Evolutionary conservation across 37 sponge, comb jelly and placozoan species (phyloP).

Genomic region (Halisarca cf. caerulea): DNA sequence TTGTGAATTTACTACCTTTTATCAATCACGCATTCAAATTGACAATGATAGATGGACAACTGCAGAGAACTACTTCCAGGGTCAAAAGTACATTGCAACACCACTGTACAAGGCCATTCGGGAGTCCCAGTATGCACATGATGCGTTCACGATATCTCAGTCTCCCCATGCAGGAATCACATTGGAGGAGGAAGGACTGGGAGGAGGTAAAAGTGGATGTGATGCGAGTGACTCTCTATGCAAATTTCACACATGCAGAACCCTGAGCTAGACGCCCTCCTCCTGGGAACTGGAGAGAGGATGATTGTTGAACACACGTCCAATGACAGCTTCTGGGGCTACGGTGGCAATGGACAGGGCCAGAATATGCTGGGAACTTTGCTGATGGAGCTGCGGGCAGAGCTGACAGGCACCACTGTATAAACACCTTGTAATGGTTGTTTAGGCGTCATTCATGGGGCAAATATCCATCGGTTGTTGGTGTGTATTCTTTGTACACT

Average conservation of each 20-base stretch:
- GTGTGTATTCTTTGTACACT: too few relatives aligned
- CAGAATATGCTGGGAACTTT: constrained; percentile 11
- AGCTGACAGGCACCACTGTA: too few relatives aligned
- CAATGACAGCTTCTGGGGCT: constrained; percentile 24
- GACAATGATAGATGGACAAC: constrained; percentile 48
- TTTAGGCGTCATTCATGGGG: too few relatives aligned
- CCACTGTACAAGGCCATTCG: neutral
- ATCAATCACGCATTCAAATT: constrained; percentile 2
- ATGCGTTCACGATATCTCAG: neutral
- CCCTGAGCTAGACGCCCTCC: neutral
- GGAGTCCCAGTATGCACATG: neutral
- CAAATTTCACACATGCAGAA: constrained; percentile 22
- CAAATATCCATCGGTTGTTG: too few relatives aligned
- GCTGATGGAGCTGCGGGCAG: neutral
- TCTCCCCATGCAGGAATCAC: neutral
- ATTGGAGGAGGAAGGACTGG: constrained; percentile 5
- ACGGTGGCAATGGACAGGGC: constrained; percentile 11
- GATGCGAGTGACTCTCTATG: neutral
- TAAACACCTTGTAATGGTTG: too few relatives aligned
- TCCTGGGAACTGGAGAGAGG: constrained; percentile 10
- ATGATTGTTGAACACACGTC: constrained; percentile 4
- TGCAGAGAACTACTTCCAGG: constrained; percentile 73
- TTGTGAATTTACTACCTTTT: constrained; percentile 78
- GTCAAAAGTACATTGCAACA: constrained; percentile 71
- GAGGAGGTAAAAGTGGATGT: constrained; percentile 6